phyloP scores from a whole-genome alignment of 2,888 invertebrate genomes.

The Pyrochroa serraticornis region DNA sequence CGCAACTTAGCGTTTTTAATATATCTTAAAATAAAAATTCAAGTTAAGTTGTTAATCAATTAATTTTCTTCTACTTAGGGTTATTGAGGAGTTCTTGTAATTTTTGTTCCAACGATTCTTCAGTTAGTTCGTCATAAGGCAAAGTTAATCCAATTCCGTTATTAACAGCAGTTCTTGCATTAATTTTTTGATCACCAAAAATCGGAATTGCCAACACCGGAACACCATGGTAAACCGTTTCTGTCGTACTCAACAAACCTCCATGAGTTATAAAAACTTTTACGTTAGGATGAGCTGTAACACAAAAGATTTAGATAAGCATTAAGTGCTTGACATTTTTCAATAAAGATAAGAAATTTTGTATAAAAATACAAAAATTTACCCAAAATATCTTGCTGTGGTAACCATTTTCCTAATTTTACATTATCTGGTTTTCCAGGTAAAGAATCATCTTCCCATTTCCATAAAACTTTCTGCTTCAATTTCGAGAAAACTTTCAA shows the following conservation, averaged over 20 bases:
- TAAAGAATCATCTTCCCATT: conserved; percentile 66
- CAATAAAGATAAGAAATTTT: too few species aligned
- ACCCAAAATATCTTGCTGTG: conserved; percentile 33
- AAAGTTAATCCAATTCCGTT: conserved; percentile 3
- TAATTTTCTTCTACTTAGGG: conserved; percentile 7
- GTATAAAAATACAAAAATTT: too few species aligned
- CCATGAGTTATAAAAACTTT: conserved; percentile 21
- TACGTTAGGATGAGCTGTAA: conserved; percentile 22
- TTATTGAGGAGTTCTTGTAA: conserved; percentile 11
- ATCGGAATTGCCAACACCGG: conserved; percentile 19
- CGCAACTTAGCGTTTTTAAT: conserved; percentile 25
- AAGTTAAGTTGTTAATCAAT: background rate
- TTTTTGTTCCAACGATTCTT: background rate
- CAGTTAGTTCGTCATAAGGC: conserved; percentile 11
- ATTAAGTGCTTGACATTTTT: too few species aligned
- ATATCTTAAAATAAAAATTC: conserved; percentile 29
- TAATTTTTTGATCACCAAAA: conserved; percentile 21
- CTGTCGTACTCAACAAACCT: conserved; percentile 21
- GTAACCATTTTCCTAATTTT: conserved; percentile 33
- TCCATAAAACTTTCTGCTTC: conserved; percentile 71
- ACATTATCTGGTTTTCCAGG: conserved; percentile 37
- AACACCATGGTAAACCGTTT: conserved; percentile 16
- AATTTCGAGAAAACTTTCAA: conserved; percentile 64
- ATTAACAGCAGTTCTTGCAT: conserved; percentile 5
- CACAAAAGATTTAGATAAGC: too few species aligned